Conservation (phyloP, 2,888 invertebrate genomes). For the Melinaea marsaeus region DNA sequence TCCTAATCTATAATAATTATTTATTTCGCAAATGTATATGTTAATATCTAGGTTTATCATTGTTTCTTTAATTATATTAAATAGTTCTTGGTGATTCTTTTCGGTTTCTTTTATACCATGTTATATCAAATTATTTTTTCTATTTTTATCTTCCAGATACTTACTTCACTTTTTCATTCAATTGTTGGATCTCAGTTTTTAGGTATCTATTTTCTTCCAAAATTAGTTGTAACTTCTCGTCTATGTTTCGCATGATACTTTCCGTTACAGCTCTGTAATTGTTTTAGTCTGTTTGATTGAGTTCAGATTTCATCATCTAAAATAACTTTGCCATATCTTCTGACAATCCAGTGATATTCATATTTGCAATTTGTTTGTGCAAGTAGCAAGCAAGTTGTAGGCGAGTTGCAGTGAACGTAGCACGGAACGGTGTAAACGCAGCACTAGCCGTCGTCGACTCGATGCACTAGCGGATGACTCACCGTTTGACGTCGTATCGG, state of each 20-base stretch:
- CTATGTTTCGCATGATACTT: constrained; percentile 20
- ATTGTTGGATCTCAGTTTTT: background rate
- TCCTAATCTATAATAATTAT: too few species aligned
- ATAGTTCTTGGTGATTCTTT: too few species aligned
- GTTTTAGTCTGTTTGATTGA: constrained; percentile 25
- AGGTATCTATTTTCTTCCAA: background rate
- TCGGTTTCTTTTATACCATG: constrained; percentile 3
- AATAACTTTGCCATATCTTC: constrained; percentile 23
- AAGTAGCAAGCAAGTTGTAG: too few species aligned
- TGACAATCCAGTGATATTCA: constrained; percentile 4
- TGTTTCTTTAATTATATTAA: too few species aligned
- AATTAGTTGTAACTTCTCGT: constrained; percentile 25
- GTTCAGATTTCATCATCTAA: constrained; percentile 26
- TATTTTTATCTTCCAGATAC: background rate
- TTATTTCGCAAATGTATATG: too few species aligned
- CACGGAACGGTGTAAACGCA: too few species aligned
- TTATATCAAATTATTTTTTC: constrained; percentile 13
- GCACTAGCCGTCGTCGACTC: too few species aligned
- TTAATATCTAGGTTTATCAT: too few species aligned
- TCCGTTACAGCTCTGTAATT: constrained; percentile 27
- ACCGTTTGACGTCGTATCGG: too few species aligned
- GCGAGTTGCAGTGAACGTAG: too few species aligned
- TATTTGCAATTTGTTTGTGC: too few species aligned
- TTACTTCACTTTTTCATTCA: constrained; percentile 13
- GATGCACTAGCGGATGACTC: too few species aligned